Evolutionary conservation across 2,888 invertebrate species (phyloP).

Genomic region (Scaptomyza tumidula): DNA sequence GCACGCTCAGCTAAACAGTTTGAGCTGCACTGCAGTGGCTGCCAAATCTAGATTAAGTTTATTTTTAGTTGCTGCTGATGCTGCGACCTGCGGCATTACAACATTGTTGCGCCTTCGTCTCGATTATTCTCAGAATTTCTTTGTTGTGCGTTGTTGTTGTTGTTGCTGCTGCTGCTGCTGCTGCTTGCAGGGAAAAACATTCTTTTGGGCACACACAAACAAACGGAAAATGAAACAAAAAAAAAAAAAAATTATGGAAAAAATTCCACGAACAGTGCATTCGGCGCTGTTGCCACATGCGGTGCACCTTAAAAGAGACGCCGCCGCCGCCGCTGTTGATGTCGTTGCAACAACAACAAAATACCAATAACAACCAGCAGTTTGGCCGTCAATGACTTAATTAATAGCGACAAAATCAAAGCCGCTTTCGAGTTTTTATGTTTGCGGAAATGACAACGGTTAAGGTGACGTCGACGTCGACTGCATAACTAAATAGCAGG

Average conservation of each 20-base stretch:
- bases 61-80: constrained; percentile 63
- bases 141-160: constrained; percentile 51
- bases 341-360: constrained; percentile 2
- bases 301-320: constrained; percentile 67
- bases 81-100: constrained; percentile 58
- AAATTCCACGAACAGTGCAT: constrained; percentile 76
- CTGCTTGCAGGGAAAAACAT: constrained; percentile 40
- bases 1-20: constrained; percentile 54
- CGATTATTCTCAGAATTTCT: constrained; percentile 61
- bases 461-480: constrained; percentile 8
- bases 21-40: constrained; percentile 41
- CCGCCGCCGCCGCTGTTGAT: constrained; percentile 69
- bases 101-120: constrained; percentile 54
- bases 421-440: constrained; percentile 50
- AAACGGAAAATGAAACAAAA: not conserved
- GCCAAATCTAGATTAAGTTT: constrained; percentile 71
- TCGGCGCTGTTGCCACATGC: constrained; percentile 58
- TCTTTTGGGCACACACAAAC: constrained; percentile 39
- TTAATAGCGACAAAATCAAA: constrained; percentile 75
- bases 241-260: constrained; percentile 59
- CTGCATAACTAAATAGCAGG: constrained; percentile 67
- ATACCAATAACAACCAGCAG: constrained; percentile 7
- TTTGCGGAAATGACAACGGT: constrained; percentile 66
- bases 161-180: constrained; percentile 30
- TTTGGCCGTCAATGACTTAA: constrained; percentile 72